Conservation (phyloP, 2,888 invertebrate genomes). For the Acanthosoma haemorrhoidale region DNA sequence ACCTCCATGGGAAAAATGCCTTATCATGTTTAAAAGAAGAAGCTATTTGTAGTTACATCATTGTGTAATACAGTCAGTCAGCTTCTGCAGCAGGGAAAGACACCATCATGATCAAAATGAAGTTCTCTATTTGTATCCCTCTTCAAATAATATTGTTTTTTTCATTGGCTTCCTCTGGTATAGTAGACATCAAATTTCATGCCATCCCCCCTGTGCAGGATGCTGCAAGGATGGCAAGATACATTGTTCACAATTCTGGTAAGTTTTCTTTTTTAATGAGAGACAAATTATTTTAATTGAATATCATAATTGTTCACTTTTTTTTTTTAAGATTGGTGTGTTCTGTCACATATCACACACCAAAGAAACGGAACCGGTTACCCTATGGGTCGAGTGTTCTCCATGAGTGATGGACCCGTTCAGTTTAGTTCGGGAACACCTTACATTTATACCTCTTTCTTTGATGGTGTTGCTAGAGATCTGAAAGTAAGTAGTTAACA, state of each 20-base stretch:
- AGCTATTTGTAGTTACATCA: not conserved
- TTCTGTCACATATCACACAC: conserved; percentile 50
- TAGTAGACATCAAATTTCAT: not conserved
- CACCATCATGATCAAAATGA: not conserved
- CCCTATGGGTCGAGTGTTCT: conserved; percentile 65
- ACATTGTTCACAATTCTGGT: conserved; percentile 65
- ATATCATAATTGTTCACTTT: not conserved
- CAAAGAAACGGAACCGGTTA: conserved; percentile 56
- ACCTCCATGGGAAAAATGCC: too few species aligned
- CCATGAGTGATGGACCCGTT: conserved; percentile 63
- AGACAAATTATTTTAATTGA: too few species aligned
- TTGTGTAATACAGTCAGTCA: not conserved
- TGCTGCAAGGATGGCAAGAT: conserved; percentile 64
- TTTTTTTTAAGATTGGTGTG: conserved; percentile 25
- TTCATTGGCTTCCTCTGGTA: not conserved
- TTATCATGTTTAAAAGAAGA: not conserved
- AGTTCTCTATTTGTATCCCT: not conserved
- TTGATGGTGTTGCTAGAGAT: conserved; percentile 37
- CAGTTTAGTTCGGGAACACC: conserved; percentile 65
- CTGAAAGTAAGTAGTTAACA: conserved; percentile 32
- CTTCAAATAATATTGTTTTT: not conserved
- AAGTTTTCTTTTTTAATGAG: conserved; percentile 42
- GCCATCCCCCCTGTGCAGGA: conserved; percentile 54
- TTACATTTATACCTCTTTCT: conserved; percentile 58
- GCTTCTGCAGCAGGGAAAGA: not conserved